Percentiles rank a stretch among this genome's conserved stretches.
Evolutionary conservation across 2,797 vertebrate genomes (phyloP).

Genomic region (Sciurus vulgaris): DNA sequence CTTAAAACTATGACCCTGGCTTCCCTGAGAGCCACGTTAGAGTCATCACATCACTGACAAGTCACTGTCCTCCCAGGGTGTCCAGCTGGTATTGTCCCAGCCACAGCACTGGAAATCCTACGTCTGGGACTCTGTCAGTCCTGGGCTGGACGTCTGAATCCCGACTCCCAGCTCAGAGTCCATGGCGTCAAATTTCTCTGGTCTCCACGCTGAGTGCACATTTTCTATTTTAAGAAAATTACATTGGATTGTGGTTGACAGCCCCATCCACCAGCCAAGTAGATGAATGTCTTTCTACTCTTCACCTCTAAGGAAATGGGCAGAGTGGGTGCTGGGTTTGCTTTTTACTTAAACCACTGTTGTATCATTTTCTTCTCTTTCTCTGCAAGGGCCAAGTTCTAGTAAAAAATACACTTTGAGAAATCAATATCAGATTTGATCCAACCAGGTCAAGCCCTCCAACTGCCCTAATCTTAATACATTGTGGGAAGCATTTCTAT

Average conservation of each 20-base stretch:
- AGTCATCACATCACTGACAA: background rate
- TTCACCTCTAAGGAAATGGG: background rate
- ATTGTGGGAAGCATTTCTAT: slow-evolving; percentile 70
- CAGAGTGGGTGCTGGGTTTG: background rate
- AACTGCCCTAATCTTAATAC: slow-evolving; percentile 76
- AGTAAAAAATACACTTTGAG: slow-evolving; percentile 58
- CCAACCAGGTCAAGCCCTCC: slow-evolving; percentile 68
- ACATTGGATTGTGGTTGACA: background rate
- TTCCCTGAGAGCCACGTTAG: background rate
- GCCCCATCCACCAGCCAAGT: background rate
- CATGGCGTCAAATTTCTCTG: background rate
- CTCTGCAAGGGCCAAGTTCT: slow-evolving; percentile 47
- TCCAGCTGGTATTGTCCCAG: background rate
- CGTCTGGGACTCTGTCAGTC: background rate
- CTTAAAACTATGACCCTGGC: background rate
- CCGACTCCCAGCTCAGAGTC: background rate
- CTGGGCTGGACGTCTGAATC: background rate
- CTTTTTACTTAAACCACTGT: background rate
- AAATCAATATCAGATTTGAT: slow-evolving; percentile 76
- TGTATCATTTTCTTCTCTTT: slow-evolving; percentile 11
- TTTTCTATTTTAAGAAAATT: slow-evolving; percentile 18
- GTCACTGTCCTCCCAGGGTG: background rate
- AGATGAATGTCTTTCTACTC: background rate
- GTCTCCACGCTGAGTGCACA: background rate
- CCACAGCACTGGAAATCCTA: background rate